A percentile compares a stretch with the other conserved stretches of the same genome.
These are phyloP conservation scores for Seriola dumerili DNA, from an alignment of 2,113 vertebrate species.

Conservation along the genomic window DNA sequence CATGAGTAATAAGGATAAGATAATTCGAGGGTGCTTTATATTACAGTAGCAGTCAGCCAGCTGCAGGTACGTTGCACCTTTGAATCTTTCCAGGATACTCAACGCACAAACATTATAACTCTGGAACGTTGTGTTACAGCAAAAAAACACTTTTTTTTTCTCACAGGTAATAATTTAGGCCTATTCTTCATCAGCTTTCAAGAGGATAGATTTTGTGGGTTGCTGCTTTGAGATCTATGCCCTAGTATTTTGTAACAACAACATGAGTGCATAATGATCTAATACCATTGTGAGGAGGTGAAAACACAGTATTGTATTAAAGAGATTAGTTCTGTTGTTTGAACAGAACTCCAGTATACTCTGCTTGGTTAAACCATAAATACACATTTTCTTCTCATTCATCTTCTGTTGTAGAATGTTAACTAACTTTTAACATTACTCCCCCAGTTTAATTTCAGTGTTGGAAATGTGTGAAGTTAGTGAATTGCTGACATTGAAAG, in stretches of 20 bases:
- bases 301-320: slow-evolving; percentile 65
- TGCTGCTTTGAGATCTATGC: slow-evolving; percentile 19
- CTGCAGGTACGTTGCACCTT: slow-evolving; percentile 76
- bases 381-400: slow-evolving; percentile 41
- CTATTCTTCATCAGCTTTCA: not conserved
- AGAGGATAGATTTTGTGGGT: slow-evolving; percentile 14
- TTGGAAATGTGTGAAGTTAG: slow-evolving; percentile 60
- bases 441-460: slow-evolving; percentile 54
- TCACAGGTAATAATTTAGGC: slow-evolving; percentile 16
- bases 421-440: slow-evolving; percentile 30
- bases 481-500: slow-evolving; percentile 39
- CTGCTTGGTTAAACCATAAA: slow-evolving; percentile 30
- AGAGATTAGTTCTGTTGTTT: slow-evolving; percentile 31
- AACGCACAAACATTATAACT: slow-evolving; percentile 16
- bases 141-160: slow-evolving; percentile 15
- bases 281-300: slow-evolving; percentile 23
- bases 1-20: slow-evolving; percentile 31
- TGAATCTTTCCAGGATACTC: slow-evolving; percentile 52
- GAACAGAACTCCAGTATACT: slow-evolving; percentile 30
- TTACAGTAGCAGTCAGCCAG: slow-evolving; percentile 84
- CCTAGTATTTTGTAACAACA: slow-evolving; percentile 38
- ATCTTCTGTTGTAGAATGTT: slow-evolving; percentile 40
- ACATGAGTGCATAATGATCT: slow-evolving; percentile 22
- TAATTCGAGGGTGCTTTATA: slow-evolving; percentile 57
- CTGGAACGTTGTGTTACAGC: not conserved